A percentile compares a stretch with the other conserved stretches of the same genome.
Conservation (phyloP, 2,113 vertebrate genomes). For the Nannobrachium achirus region DNA sequence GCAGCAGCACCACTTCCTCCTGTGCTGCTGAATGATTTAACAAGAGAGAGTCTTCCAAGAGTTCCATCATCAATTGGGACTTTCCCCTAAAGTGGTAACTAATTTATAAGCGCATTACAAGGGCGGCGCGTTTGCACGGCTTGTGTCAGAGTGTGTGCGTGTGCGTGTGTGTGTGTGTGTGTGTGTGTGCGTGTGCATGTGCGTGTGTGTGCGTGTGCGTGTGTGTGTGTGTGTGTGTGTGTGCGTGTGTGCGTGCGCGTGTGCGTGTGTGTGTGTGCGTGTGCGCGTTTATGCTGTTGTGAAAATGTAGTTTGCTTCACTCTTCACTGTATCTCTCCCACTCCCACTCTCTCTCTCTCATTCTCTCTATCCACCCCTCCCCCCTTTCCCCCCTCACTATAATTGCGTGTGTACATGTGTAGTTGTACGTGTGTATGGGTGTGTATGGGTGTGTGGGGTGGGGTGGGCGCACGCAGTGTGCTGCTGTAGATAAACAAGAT, state of each 20-base stretch:
- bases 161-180: slow-evolving; percentile 12
- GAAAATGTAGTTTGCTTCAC: background rate
- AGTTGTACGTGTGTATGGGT: slow-evolving; percentile 27
- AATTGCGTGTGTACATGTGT: slow-evolving; percentile 33
- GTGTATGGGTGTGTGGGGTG: slow-evolving; percentile 7
- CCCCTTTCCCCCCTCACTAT: slow-evolving; percentile 12
- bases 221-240: background rate
- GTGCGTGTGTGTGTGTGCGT: background rate
- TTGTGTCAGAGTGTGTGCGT: background rate
- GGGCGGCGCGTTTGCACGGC: background rate
- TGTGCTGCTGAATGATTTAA: slow-evolving; percentile 23
- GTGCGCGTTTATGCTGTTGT: background rate
- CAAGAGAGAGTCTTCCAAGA: slow-evolving; percentile 18
- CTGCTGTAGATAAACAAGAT: slow-evolving; percentile 67
- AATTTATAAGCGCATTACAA: slow-evolving; percentile 22
- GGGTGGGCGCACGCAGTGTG: background rate
- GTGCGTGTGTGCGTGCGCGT: background rate
- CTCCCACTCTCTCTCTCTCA: slow-evolving; percentile 20
- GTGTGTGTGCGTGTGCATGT: slow-evolving; percentile 4
- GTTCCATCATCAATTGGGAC: slow-evolving; percentile 24
- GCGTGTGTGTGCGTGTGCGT: slow-evolving; percentile 1
- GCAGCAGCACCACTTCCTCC: background rate
- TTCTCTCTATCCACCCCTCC: background rate
- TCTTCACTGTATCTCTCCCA: background rate
- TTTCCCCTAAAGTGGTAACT: slow-evolving; percentile 38